Base-by-base conservation (phyloP, 2,888 invertebrate species). In the Miltochrista miniata region DNA sequence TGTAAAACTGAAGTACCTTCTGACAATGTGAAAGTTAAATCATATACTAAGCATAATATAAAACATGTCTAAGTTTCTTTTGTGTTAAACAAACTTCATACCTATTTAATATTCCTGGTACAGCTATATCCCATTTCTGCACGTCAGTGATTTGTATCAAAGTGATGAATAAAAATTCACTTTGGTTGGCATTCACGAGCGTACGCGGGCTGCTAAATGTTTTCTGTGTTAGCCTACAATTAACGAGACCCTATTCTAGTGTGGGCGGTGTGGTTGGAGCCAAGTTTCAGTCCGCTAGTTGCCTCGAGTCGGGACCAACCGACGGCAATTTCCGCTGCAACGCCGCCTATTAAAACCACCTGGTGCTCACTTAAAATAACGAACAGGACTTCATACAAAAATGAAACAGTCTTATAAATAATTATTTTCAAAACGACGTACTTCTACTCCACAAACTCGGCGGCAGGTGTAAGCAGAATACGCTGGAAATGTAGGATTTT, bases 241-340 rank as follows among this genome's bases (percentile, higher is more conserved):
- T 83, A 83, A 79, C 76, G 72, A 68, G 71, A 51, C 68, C 58
- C 64, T 69, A 70, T 60, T 65, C 55, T 50, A 64, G 69, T 68
- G 66, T 63, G 70, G 72, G 74, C 68, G 74, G 68, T 55, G 64
- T 68, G 70, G 68, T 66, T 59, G 54, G 52, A 53, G 56, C 66
- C 76, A 76, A 80, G 74, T 78, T 74, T 61, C 70, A 68, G 57
- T 54, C 45, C 46, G 38, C 64, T 56, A 40, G 37, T 64, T 61
- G 42, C 54, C 31, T 31, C 55, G 53, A 54, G 66, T 48, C 59
- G 61, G 68, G 65, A 64, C 71, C 70, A 70, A 72, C 76, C 77
- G 79, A 74, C 76, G 76, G 79, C 80, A 86, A 86, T 86, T 82
- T 85, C 85, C 85, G 83, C 59, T 79, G 74, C 81, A 79, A 48